Evolutionary conservation across 1,140 invertebrate species (phyloP).

Genomic region (Melanaphis sacchari): DNA sequence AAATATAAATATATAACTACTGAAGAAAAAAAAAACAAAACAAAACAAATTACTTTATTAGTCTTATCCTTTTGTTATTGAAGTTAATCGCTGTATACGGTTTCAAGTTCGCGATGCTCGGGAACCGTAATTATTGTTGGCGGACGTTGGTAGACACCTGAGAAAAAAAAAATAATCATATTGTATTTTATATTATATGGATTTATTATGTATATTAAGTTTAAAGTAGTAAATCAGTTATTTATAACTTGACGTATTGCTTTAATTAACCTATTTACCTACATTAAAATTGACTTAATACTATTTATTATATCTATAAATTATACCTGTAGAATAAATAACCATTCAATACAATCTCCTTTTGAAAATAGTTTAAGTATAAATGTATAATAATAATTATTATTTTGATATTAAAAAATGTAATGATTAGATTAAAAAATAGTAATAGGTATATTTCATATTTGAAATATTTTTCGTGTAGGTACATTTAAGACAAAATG

Average conservation of each 20-base stretch:
- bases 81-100: background rate
- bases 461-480: no score
- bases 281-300: no score
- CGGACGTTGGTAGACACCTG: slow-evolving; percentile 43
- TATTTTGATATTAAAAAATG: no score
- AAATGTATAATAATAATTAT: no score
- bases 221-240: background rate
- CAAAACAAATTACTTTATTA: slow-evolving; percentile 49
- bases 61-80: slow-evolving; percentile 38
- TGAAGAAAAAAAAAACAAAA: slow-evolving; percentile 15
- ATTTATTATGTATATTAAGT: background rate
- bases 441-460: no score
- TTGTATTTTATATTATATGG: background rate
- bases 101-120: slow-evolving; percentile 32
- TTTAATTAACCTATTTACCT: background rate
- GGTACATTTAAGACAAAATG: background rate
- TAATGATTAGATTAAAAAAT: no score
- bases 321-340: no score
- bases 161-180: slow-evolving; percentile 18
- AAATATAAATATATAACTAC: slow-evolving; percentile 18
- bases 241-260: background rate
- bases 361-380: no score
- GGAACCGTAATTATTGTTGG: slow-evolving; percentile 11
- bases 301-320: no score
- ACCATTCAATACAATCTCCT: no score